Conservation (phyloP, 1,140 invertebrate genomes). For the Monochamus saltuarius region DNA sequence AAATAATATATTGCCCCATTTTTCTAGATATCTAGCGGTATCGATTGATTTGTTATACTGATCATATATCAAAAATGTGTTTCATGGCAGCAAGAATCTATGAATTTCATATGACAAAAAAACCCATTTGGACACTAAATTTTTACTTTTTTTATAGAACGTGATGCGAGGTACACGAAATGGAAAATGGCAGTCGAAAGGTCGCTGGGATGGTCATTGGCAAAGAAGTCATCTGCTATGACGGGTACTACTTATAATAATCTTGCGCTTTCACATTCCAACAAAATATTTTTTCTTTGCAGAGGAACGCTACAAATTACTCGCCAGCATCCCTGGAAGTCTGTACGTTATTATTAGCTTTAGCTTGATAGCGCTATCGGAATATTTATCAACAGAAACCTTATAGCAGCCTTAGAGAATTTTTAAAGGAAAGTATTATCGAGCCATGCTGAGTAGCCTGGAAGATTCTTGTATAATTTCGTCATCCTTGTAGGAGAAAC, state of each 20-base stretch:
- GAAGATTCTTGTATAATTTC: background rate
- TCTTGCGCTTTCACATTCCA: conserved; percentile 25
- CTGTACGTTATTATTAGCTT: conserved; percentile 67
- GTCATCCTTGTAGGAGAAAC: background rate
- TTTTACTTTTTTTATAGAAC: conserved; percentile 61
- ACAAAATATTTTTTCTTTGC: conserved; percentile 52
- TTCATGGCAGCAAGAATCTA: too few relatives aligned
- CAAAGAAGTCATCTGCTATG: conserved; percentile 70
- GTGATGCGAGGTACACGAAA: conserved; percentile 77
- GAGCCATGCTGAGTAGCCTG: background rate
- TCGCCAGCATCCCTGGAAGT: conserved; percentile 70
- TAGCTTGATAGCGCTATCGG: conserved; percentile 60
- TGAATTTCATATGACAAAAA: too few relatives aligned
- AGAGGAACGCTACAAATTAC: conserved; percentile 70
- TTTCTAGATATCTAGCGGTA: too few relatives aligned
- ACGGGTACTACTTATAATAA: conserved; percentile 59
- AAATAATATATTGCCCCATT: too few relatives aligned
- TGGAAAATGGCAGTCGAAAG: conserved; percentile 93
- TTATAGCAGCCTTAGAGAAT: background rate
- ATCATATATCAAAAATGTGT: too few relatives aligned
- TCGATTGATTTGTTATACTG: too few relatives aligned
- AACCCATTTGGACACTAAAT: too few relatives aligned
- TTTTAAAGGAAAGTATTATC: conserved; percentile 11
- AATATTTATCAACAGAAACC: conserved; percentile 27
- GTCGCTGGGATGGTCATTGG: conserved; percentile 80